Evolutionary conservation across 2,113 vertebrate genomes (phyloP), one percentile per base, ranked within the genome.

Genomic region (Epinephelus fuscoguttatus): DNA sequence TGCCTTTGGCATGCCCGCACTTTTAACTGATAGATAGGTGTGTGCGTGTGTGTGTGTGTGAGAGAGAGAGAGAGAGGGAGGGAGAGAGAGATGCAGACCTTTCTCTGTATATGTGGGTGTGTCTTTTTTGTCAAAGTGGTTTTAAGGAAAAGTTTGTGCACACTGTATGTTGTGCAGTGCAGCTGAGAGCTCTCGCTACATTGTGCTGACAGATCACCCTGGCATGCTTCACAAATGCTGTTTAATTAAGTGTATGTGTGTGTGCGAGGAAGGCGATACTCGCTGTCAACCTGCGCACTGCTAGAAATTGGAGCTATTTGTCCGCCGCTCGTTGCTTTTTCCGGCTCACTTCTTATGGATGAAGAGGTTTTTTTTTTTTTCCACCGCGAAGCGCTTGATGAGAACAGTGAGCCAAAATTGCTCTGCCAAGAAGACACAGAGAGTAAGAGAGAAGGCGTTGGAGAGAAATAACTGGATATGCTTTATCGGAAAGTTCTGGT

Each of bases 261-360:
- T 59, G 77, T 73, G 55, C 8, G 37, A 27, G 52, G 55, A 56
- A 83, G 75, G 69, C 84, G 19, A 72, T 84, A 74, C 75, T 87
- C 80, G 40, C 84, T 68, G 86, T 88, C 92, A 92, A 79, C 87
- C 73, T 78, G 82, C 75, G 4, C 56, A 9, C 81, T 55, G 62
- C 40, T 45, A 82, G 89, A 88, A 87, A 92, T 85, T 91, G 79
- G 83, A 92, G 90, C 85, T 78, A 86, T 92, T 93, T 89, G 87
- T 90, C 86, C 33, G 18, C 79, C 6, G 62, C 76, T 75, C 53
- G 42, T 81, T 89, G 78, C 77, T 91, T 88, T 89, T 88, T 89
- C 89, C 64, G 47, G 60, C 77, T 87, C 79, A 49, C 82, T 87
- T 90, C 87, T 78, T 80, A 81, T 67, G 71, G 85, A 89, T 88